These are phyloP conservation scores for Nanorana parkeri DNA, from an alignment of 2,113 vertebrate genomes.

Conservation along the genomic window DNA sequence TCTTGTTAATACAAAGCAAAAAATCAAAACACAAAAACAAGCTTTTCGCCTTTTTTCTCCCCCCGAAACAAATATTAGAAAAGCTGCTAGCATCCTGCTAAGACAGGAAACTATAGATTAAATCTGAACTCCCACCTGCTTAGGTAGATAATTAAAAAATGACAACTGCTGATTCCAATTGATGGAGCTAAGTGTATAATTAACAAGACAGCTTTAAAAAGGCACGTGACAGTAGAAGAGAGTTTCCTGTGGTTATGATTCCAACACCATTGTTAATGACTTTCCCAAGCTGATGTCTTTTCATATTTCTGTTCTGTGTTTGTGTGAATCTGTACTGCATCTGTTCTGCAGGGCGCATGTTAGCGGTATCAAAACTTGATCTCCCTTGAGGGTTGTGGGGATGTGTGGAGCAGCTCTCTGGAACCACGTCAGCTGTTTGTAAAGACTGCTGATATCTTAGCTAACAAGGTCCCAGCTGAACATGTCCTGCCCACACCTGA, in stretches of 20 bases:
- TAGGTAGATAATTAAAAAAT: constrained; percentile 7
- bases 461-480: constrained; percentile 67
- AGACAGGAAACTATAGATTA: not conserved
- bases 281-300: constrained; percentile 20
- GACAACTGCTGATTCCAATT: not conserved
- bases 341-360: constrained; percentile 60
- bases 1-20: no score
- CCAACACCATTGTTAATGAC: constrained; percentile 24
- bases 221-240: constrained; percentile 1
- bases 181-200: not conserved
- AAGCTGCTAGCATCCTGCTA: no score
- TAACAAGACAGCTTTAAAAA: constrained; percentile 24
- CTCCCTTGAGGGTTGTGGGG: constrained; percentile 61
- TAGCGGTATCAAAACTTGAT: constrained; percentile 57
- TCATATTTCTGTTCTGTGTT: constrained; percentile 5
- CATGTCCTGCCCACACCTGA: constrained; percentile 58
- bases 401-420: constrained; percentile 54
- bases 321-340: constrained; percentile 58
- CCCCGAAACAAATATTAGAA: no score
- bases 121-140: constrained; percentile 1
- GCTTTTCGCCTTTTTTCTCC: no score
- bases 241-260: not conserved
- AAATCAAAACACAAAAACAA: no score
- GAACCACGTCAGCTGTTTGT: constrained; percentile 65
- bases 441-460: constrained; percentile 60